Evolutionary conservation across 2,113 vertebrate genomes (phyloP), one percentile per base, ranked within the genome.

Genomic region (Lamprologus lemairii): DNA sequence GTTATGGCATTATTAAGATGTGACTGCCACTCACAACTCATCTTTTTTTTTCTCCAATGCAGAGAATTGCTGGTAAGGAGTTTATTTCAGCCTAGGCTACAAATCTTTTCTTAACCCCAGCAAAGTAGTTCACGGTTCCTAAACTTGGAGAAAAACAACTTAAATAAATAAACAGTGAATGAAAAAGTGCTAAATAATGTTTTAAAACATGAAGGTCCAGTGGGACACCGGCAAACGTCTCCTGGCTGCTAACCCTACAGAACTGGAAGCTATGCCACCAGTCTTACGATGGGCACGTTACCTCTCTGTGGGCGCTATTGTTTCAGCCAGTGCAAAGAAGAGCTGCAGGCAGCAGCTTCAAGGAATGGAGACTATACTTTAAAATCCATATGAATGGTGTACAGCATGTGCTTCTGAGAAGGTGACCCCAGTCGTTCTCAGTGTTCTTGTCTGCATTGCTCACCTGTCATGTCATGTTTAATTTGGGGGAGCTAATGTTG

Each of bases 141-240:
- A 42, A 71, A 71, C 65, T 12, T 23, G 7, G 55, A 16, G 55
- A 28, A 68, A 71, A 71, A 40, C 21, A 40, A 8, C n/a, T 3
- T 21, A 8, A 2, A 40, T 35, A 21, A 68, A 68, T 1, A 23
- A 23, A 23, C 1, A 9, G 37, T 13, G 1, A 28, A 26, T 28
- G 68, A 11, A 73, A 26, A 28, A 47, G 9, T 10, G 14, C 40
- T 45, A 26, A 73, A 45, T 45, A 42, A 26, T 17, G 68, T 73
- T 45, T 45, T 17, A 73, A 73, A 47, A 17, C 14, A 73, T 23
- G 23, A 73, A 26, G 40, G 14, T 47, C 2, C 68, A 47, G 14
- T 7, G 14, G 21, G 21, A 26, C 68, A 17, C 0, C 1, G 4
- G 3, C 2, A 23, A 45, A 4, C 4, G 40, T 28, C n/a, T 45